Base-by-base conservation (phyloP, 2,797 vertebrate genomes). In the Liasis olivaceus region DNA sequence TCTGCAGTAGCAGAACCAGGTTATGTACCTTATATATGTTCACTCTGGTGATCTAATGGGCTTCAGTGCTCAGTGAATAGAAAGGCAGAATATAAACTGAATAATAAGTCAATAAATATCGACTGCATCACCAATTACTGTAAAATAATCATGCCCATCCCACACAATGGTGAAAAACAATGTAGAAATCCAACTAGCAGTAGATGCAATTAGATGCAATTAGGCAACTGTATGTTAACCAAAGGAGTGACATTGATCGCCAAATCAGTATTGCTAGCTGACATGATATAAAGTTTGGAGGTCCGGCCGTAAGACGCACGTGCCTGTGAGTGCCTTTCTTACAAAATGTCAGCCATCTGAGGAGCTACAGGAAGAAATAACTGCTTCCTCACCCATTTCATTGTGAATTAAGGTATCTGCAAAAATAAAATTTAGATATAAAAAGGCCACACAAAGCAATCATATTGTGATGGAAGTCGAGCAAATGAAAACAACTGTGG, bases 291-390 rank as follows among this genome's bases (percentile, higher is more conserved):
- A 96, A 91, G 69, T 56, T 12, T 0, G 0, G 90, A 90, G 64
- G 69, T 93, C 94, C 94, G 95, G 90, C 94, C 91, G 86, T 91
- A 95, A 58, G 94, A 93, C 90, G 92, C 95, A 97, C 96, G 96
- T 96, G 96, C 96, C 95, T 96, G 92, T 93, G 89, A 91, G 81
- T 94, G 95, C 95, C 92, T 95, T 96, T 92, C 95, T 63, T 96
- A 96, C 92, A 97, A 96, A 95, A 95, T 96, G 95, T 96, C 96
- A 96, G 95, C 91, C 96, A 96, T 97, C 95, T 93, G 93, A 93
- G 89, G 93, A 95, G 87, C 93, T 96, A 94, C 93, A 95, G 95
- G 95, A 96, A 93, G 92, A 96, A 96, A 96, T 90, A 94, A 91
- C 89, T 95, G 93, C 85, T 92, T 96, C 95, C 95, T 95, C 89